Conservation (phyloP, 1,140 invertebrate species). For the Rhyacophila brunnea region DNA sequence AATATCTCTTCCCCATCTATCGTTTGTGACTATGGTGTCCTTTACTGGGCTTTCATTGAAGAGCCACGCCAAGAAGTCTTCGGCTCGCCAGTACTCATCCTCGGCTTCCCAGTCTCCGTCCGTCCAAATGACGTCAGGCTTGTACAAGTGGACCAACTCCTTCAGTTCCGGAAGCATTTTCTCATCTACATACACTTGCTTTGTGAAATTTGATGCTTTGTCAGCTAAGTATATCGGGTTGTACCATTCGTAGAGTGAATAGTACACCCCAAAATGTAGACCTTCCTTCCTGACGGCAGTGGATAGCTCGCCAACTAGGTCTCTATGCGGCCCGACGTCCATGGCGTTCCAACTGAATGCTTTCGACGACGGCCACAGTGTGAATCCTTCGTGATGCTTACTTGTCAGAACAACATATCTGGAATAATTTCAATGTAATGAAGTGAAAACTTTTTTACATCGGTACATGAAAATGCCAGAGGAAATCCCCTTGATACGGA, state of each 20-base stretch:
- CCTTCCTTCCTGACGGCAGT: constrained; percentile 64
- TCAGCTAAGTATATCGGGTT: constrained; percentile 82
- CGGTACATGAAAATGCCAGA: too few relatives aligned
- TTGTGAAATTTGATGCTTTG: constrained; percentile 65
- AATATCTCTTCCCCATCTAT: constrained; percentile 80
- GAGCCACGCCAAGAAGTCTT: constrained; percentile 84
- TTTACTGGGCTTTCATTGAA: constrained; percentile 94
- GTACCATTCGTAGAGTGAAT: constrained; percentile 90
- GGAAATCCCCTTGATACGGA: too few relatives aligned
- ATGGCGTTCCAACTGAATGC: constrained; percentile 89
- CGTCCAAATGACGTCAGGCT: constrained; percentile 91
- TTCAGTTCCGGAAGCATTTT: constrained; percentile 75
- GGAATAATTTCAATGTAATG: constrained; percentile 33
- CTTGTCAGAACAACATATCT: constrained; percentile 88
- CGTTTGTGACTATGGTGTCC: constrained; percentile 84
- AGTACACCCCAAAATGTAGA: constrained; percentile 83
- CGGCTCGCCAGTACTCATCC: constrained; percentile 79
- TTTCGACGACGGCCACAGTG: constrained; percentile 82
- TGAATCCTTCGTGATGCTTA: constrained; percentile 93
- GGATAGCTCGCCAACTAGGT: constrained; percentile 77
- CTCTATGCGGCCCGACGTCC: constrained; percentile 81
- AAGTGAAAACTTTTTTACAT: too few relatives aligned
- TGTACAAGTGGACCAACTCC: constrained; percentile 74
- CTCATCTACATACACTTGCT: constrained; percentile 62
- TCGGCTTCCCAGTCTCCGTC: constrained; percentile 87